Evolutionary conservation across 2,888 invertebrate species (phyloP).

Genomic region (Argyresthia goedartella): DNA sequence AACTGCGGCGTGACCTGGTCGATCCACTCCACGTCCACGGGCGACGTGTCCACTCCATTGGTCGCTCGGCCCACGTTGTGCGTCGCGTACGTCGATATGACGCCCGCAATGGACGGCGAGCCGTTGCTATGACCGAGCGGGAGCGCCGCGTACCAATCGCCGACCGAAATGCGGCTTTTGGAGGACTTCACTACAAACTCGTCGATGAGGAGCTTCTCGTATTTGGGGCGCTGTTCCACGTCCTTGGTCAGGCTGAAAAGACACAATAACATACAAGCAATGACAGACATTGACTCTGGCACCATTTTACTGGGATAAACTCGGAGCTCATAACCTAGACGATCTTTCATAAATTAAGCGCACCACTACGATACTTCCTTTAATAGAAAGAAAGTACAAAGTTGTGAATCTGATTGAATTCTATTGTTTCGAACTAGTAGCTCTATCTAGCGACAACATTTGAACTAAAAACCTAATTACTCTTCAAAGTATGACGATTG

Average conservation of each 20-base stretch:
- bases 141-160: slow-evolving; percentile 82
- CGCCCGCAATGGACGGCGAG: slow-evolving; percentile 7
- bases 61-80: not conserved
- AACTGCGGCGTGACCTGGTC: slow-evolving; percentile 58
- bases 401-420: no score
- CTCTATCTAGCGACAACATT: no score
- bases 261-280: no score
- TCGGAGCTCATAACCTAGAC: no score
- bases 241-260: slow-evolving; percentile 89
- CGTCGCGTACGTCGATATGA: not conserved
- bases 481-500: no score
- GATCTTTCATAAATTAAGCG: no score
- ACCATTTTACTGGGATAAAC: no score
- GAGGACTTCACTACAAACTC: slow-evolving; percentile 89
- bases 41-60: not conserved
- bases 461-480: no score
- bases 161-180: slow-evolving; percentile 77
- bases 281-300: no score
- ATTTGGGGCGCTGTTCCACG: slow-evolving; percentile 93
- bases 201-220: slow-evolving; percentile 89
- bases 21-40: slow-evolving; percentile 43
- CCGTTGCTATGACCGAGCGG: slow-evolving; percentile 47
- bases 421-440: no score
- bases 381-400: no score
- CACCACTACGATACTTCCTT: no score